A percentile compares a stretch with the other conserved stretches of the same genome.
Conservation (phyloP, 2,888 invertebrate genomes). For the Horisme vitalbata region DNA sequence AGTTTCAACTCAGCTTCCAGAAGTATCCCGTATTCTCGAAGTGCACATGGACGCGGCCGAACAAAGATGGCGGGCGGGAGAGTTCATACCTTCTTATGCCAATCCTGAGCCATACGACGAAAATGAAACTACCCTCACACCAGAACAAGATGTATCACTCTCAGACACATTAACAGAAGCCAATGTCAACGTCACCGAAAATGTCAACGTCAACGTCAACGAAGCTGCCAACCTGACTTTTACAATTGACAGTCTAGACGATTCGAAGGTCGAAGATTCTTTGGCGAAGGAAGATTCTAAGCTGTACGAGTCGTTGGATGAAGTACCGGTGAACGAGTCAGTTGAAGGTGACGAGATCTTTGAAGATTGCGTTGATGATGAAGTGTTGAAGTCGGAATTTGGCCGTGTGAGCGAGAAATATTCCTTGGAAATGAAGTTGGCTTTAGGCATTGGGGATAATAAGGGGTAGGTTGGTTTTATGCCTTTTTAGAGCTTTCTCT, state of each 20-base stretch:
- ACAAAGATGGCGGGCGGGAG: conserved; percentile 57
- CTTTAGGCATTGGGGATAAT: conserved; percentile 51
- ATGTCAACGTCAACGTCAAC: no score
- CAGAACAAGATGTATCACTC: conserved; percentile 52
- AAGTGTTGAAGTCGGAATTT: conserved; percentile 31
- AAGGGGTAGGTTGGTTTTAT: conserved; percentile 27
- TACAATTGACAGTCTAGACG: conserved; percentile 9
- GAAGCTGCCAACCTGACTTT: conserved; percentile 14
- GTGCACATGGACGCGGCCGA: conserved; percentile 65
- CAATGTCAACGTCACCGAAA: conserved; percentile 19
- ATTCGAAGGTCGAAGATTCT: conserved; percentile 22
- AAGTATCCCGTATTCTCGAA: conserved; percentile 67
- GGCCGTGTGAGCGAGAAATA: conserved; percentile 57
- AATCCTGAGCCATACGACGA: conserved; percentile 47
- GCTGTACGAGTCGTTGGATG: conserved; percentile 13
- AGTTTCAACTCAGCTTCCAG: conserved; percentile 59
- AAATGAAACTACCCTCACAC: conserved; percentile 57
- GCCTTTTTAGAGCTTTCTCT: no score
- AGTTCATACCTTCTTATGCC: conserved; percentile 41
- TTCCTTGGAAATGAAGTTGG: conserved; percentile 73
- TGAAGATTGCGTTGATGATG: conserved; percentile 63
- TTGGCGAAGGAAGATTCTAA: no score
- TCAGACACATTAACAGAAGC: conserved; percentile 66
- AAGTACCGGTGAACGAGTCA: conserved; percentile 27
- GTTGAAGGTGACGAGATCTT: conserved; percentile 54